phyloP scores from a whole-genome alignment of 2,888 invertebrate genomes.

The Sesia bembeciformis region DNA sequence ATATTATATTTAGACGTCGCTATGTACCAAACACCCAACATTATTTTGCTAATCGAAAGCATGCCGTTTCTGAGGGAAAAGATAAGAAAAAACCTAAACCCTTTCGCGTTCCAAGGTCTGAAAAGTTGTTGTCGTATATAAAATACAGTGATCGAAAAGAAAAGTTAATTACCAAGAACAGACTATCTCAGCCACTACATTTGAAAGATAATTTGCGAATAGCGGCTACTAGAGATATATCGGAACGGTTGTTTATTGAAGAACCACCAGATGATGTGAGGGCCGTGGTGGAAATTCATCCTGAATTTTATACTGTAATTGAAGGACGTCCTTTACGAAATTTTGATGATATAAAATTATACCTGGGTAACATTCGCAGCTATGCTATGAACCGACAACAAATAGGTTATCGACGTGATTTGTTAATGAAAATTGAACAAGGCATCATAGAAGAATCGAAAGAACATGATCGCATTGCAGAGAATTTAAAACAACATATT shows the following conservation, averaged over 20 bases:
- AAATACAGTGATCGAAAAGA: conserved; percentile 60
- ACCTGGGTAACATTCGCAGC: conserved; percentile 68
- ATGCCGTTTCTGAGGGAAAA: conserved; percentile 27
- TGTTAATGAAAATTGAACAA: conserved; percentile 51
- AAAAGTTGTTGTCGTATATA: conserved; percentile 58
- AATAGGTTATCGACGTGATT: conserved; percentile 57
- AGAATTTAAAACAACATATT: conserved; percentile 48
- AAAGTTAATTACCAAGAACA: conserved; percentile 33
- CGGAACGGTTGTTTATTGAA: conserved; percentile 72
- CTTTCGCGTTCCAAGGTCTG: conserved; percentile 51
- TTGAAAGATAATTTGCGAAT: conserved; percentile 55
- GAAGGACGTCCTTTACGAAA: conserved; percentile 75
- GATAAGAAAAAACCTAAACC: conserved; percentile 23
- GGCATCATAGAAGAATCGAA: conserved; percentile 40
- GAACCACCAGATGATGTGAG: conserved; percentile 70
- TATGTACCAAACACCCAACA: conserved; percentile 60
- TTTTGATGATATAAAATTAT: conserved; percentile 73
- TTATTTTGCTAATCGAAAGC: conserved; percentile 58
- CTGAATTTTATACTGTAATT: conserved; percentile 77
- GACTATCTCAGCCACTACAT: conserved; percentile 41
- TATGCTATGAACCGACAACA: conserved; percentile 67
- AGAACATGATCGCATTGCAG: conserved; percentile 37
- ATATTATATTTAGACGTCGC: conserved; percentile 60
- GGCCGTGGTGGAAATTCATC: conserved; percentile 78
- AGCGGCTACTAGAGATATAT: conserved; percentile 65